These are phyloP conservation scores for Podotricha telesiphe DNA, from an alignment of 2,888 invertebrate genomes.

Conservation along the genomic window DNA sequence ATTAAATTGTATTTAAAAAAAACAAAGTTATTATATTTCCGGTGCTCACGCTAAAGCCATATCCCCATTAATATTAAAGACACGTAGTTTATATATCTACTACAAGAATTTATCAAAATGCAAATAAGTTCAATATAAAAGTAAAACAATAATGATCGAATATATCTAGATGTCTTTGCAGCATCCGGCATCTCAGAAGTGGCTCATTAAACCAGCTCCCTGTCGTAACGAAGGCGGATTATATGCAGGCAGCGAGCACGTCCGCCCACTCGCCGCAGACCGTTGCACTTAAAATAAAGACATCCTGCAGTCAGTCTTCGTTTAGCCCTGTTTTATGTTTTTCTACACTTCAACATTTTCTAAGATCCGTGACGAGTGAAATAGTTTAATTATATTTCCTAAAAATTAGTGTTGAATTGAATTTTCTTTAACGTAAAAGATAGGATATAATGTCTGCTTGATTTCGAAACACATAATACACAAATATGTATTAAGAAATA, in stretches of 20 bases:
- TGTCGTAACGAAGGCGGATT: constrained; percentile 27
- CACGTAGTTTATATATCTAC: background rate
- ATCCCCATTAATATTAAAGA: background rate
- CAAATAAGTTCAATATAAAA: constrained; percentile 1
- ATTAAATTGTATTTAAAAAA: no score
- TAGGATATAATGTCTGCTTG: no score
- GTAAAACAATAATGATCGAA: constrained; percentile 21
- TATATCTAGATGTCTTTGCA: constrained; percentile 23
- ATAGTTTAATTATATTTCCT: no score
- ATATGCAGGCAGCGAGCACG: constrained; percentile 27
- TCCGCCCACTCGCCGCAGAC: constrained; percentile 27
- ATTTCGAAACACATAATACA: no score
- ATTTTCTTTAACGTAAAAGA: no score
- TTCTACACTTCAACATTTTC: no score
- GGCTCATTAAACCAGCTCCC: constrained; percentile 34
- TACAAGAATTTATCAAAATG: background rate
- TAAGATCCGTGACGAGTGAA: background rate
- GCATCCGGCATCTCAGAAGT: constrained; percentile 30
- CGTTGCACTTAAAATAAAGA: constrained; percentile 20
- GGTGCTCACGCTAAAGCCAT: background rate
- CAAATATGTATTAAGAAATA: no score
- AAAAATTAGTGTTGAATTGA: no score
- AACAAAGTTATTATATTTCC: background rate
- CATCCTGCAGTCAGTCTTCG: constrained; percentile 21
- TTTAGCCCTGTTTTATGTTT: constrained; percentile 11